Evolutionary conservation across 1,140 invertebrate species (phyloP), one percentile per base, ranked within the genome.

Genomic region (Heliconius melpomene): DNA sequence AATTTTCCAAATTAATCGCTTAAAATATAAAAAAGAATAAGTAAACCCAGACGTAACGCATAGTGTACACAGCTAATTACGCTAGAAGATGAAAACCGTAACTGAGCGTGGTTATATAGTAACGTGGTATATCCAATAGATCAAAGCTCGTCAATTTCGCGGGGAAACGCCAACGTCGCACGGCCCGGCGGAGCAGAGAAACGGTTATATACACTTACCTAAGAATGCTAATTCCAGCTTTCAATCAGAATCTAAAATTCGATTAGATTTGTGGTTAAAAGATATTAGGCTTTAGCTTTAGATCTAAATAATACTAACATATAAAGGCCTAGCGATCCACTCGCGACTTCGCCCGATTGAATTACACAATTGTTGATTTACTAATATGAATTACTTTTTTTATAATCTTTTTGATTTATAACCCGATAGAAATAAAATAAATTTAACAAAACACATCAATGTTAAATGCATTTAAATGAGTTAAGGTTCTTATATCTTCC

Each of bases 131-230:
- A 66, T 66, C 60, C 20, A 29, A 66, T 66, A 66, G 26, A 66
- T 66, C 60, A 66, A 66, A 66, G 60, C 60, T 66, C 23, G 60
- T 66, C 60, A 66, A 66, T 66, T 26, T 66, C 60, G 23, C 26
- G 60, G 60, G 16, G 26, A 29, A 66, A 66, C 60, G 60, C 26
- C n/a, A 66, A 66, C 60, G 60, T 66, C 60, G 26, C 60, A 66
- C 60, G 60, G 60, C 13, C 26, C 60, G 60, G 26, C 29, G 60
- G 26, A 66, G 60, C 60, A 66, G 60, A 11, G 60, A 66, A 66
- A 66, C 60, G 60, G 26, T 29, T 66, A 26, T 23, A 23, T 66
- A 66, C 23, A 23, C 60, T 66, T 66, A 29, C 60, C 60, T 66
- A 66, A 66, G 60, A 66, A 66, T 66, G 9, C 60, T 66, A 66